phyloP scores from a whole-genome alignment of 2,797 vertebrate species.

The Pangasius mekongensis region DNA sequence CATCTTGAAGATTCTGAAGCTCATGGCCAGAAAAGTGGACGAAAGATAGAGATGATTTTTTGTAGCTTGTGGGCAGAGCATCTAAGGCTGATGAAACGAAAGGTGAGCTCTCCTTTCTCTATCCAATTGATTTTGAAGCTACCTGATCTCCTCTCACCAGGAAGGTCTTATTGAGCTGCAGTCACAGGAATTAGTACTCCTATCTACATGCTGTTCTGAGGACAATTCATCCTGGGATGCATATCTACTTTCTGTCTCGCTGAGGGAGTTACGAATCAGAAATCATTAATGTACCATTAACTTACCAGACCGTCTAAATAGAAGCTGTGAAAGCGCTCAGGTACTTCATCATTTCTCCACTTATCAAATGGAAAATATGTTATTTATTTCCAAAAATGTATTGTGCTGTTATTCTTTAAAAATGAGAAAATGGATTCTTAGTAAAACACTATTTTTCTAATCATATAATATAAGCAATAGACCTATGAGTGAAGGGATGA shows the following conservation, averaged over 20 bases:
- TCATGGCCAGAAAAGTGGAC: background rate
- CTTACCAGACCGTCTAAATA: background rate
- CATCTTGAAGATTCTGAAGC: background rate
- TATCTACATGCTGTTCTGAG: conserved; percentile 42
- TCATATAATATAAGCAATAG: background rate
- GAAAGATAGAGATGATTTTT: background rate
- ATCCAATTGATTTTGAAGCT: conserved; percentile 40
- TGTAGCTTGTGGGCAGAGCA: background rate
- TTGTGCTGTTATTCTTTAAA: background rate
- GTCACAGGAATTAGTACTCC: conserved; percentile 43
- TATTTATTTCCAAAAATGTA: background rate
- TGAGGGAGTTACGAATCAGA: background rate
- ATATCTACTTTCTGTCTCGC: conserved; percentile 14
- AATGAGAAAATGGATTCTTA: background rate
- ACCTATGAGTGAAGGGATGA: background rate
- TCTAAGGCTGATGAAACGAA: background rate
- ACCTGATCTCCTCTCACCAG: conserved; percentile 55
- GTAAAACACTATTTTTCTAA: background rate
- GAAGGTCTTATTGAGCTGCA: conserved; percentile 55
- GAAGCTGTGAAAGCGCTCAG: background rate
- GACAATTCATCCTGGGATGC: conserved; percentile 37
- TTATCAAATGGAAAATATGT: background rate
- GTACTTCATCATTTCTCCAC: background rate
- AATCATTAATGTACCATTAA: conserved; percentile 23
- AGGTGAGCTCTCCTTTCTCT: background rate